phyloP scores from a whole-genome alignment of 2,113 vertebrate genomes.

The Oncorhynchus tshawytscha region DNA sequence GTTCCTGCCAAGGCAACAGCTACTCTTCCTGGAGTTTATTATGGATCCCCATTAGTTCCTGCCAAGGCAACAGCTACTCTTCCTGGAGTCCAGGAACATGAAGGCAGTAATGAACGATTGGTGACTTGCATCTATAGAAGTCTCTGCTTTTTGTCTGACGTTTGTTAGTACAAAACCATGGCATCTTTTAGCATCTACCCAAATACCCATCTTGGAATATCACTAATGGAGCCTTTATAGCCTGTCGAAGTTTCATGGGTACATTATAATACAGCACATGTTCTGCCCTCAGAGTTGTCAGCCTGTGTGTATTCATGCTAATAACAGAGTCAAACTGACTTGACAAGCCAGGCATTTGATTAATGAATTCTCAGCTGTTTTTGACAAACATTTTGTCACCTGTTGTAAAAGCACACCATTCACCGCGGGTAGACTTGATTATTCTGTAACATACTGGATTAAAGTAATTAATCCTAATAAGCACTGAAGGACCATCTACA shows the following conservation, averaged over 20 bases:
- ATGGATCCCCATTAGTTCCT: no score
- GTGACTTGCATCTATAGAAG: not conserved
- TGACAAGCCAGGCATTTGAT: constrained; percentile 1
- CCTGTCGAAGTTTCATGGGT: not conserved
- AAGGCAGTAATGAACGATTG: not conserved
- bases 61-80: no score
- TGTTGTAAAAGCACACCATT: constrained; percentile 3
- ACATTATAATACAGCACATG: not conserved
- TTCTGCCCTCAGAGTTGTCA: not conserved
- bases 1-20: no score
- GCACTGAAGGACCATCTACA: not conserved
- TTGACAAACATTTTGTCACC: constrained; percentile 15
- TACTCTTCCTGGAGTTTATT: no score
- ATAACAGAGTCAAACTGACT: not conserved
- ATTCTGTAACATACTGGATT: constrained; percentile 33
- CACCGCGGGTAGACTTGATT: constrained; percentile 35
- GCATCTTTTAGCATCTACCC: not conserved
- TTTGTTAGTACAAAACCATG: not conserved
- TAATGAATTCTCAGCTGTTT: not conserved
- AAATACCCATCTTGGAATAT: no score
- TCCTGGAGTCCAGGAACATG: no score
- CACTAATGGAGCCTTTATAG: no score
- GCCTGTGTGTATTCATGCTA: not conserved
- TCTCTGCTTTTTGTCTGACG: not conserved
- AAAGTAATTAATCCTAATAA: constrained; percentile 44